Evolutionary conservation across 2,113 vertebrate species (phyloP), one percentile per base, ranked within the genome.

Genomic region (Vombatus ursinus): DNA sequence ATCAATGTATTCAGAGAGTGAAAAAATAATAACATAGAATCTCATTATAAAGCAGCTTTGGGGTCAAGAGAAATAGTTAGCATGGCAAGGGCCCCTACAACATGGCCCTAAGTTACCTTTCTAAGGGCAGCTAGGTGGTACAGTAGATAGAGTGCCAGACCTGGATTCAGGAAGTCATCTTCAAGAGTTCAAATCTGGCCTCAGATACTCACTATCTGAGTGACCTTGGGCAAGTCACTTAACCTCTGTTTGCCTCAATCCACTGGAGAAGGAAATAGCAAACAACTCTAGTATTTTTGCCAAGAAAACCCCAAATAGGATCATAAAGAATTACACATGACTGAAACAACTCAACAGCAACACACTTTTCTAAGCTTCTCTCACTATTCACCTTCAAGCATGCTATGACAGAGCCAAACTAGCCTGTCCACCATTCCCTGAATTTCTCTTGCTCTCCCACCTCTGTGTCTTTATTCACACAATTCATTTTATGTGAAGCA

Each of bases 11-110:
- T 44, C 19, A 84, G 37, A 84, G 50, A 90, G 22, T 92, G 90
- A 91, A 54, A 94, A 93, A 94, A 93, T 51, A 95, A 47, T 68
- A 91, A 93, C 3, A 0, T 24, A 57, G 4, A 61, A 8, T 84
- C 93, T 77, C 95, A 93, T 50, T 93, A 51, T 44, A 92, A 90
- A 61, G n/a, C 24, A 91, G 37, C 10, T 84, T 84, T 12, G n/a
- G n/a, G n/a, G n/a, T 44, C 37, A 84, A 44, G 7, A 44, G n/a
- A n/a, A 44, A 19, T 77, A 84, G 68, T 44, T 84, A 44, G 68
- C 2, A 22, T 84, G n/a, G n/a, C 16, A 84, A 84, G 37, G n/a
- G n/a, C 16, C n/a, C 37, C 2, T 22, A 19, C 37, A 77, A 77
- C 19, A 77, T 16, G 4, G 8, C 37, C 61, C 37, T n/a, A n/a